Base-by-base conservation (phyloP, 1,140 invertebrate species). In the Drosophila simulans region DNA sequence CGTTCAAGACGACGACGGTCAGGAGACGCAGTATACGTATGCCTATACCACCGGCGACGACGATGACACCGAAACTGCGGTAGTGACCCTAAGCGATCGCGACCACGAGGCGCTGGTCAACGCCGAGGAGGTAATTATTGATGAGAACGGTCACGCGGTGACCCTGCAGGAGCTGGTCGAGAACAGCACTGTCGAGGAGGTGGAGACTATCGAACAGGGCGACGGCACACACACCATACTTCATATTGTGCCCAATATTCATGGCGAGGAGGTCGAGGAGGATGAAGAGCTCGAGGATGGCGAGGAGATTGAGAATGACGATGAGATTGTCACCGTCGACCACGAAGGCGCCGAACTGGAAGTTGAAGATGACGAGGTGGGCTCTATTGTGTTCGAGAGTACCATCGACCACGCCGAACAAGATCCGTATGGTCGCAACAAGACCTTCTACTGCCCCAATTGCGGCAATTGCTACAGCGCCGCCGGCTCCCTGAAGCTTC, bases 391-490 rank as follows among this genome's bases (percentile, higher is more conserved):
- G 0, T 88, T 83, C 5, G 83, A 88, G 37, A 76, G 84, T 52
- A 89, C 84, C n/a, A 71, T 88, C 4, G 83, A 89, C 11, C 65
- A 84, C 35, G 53, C 81, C 53, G 80, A 85, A 1, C 69, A 65
- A 2, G 86, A 81, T 49, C 46, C 77, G 48, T 73, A 80, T 15
- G 55, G 43, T 5, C 83, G 84, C 51, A 86, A 76, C 55, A 92
- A 92, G 57, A 90, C 91, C 12, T 92, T 91, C 58, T 92, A 92
- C 22, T 92, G 91, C 12, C 86, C 91, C 5, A 92, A 92, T 42
- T 92, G 91, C 27, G 91, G 91, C 40, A 92, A 92, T 39, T 92
- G 91, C 37, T 92, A 92, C 22, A 92, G 90, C 42, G 91, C 91
- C 31, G 91, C 91, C 22, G 91, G 91, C 1, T 92, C 91, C 2